Evolutionary conservation across 2,888 invertebrate species (phyloP), one percentile per base, ranked within the genome.

Genomic region (Odontocolon sp.): DNA sequence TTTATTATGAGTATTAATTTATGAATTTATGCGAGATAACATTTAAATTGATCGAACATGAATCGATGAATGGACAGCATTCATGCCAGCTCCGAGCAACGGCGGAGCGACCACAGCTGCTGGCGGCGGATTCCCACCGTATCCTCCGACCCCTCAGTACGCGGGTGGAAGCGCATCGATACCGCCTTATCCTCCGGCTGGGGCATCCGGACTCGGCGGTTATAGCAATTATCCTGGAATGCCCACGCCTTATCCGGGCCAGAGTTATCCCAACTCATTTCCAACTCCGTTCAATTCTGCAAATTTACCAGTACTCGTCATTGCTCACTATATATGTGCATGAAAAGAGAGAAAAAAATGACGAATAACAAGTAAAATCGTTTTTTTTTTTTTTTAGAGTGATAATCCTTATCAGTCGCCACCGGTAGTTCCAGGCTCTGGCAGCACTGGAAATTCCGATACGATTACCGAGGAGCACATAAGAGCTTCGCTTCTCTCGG

Each of bases 401-500:
- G 72, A 72, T 4, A 75, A 69, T 64, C 64, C 68, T 8, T 77
- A 69, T 57, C 36, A 87, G 78, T 86, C 87, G 9, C 84, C 88
- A 33, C 84, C 87, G 42, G 77, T 81, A 73, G 78, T 87, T 47
- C 84, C 89, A n/a, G 84, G 87, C 14, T 90, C 91, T 63, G 91
- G 92, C 84, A 89, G 91, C 14, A 92, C 92, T 64, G 92, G 93
- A 70, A 92, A 91, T 31, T 90, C 92, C 14, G 96, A 96, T 16
- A 97, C 97, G n/a, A 97, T 98, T 71, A 96, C 98, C 54, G 97
- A 98, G 85, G 98, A 98, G 88, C 98, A 99, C 88, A 97, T 99
- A 79, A 94, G 96, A 87, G 97, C 96, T 23, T 99, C 99, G 0
- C 92, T 99, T 18, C 91, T 98, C 14, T 97, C 98, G 69, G 99